Conservation (phyloP, 2,888 invertebrate species). For the Meliscaeva auricollis region DNA sequence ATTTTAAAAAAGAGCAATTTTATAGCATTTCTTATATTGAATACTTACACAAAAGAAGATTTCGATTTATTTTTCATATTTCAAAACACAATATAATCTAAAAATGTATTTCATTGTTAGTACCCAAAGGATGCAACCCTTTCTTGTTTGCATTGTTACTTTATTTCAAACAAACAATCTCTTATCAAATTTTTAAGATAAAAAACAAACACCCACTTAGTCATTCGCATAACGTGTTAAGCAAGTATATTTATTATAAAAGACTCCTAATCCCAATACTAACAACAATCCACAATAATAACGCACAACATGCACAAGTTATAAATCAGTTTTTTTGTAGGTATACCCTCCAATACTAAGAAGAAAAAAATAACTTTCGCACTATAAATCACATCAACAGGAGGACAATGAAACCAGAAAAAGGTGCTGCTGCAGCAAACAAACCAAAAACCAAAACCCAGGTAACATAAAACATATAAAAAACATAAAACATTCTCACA, state of each 20-base stretch:
- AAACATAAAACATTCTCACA: constrained; percentile 49
- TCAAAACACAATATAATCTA: too few species aligned
- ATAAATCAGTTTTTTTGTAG: constrained; percentile 22
- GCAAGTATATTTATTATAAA: constrained; percentile 19
- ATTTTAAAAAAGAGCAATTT: too few species aligned
- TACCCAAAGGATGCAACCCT: too few species aligned
- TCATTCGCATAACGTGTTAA: constrained; percentile 20
- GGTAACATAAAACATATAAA: constrained; percentile 49
- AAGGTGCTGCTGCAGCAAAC: constrained; percentile 32
- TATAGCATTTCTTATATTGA: too few species aligned
- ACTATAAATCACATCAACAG: constrained; percentile 48
- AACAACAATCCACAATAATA: constrained; percentile 26
- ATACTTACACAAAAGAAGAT: too few species aligned
- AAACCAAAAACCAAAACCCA: constrained; percentile 30
- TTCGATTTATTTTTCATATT: too few species aligned
- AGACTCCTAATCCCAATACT: constrained; percentile 34
- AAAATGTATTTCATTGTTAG: too few species aligned
- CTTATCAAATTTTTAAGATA: background rate
- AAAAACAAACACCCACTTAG: constrained; percentile 16
- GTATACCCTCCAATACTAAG: background rate
- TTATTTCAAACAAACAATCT: background rate
- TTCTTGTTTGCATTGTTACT: too few species aligned
- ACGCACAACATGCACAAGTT: constrained; percentile 2
- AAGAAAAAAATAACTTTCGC: constrained; percentile 26
- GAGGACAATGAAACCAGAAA: constrained; percentile 48